Evolutionary conservation across 2,797 vertebrate species (phyloP).

Genomic region (Notamacropus eugenii): DNA sequence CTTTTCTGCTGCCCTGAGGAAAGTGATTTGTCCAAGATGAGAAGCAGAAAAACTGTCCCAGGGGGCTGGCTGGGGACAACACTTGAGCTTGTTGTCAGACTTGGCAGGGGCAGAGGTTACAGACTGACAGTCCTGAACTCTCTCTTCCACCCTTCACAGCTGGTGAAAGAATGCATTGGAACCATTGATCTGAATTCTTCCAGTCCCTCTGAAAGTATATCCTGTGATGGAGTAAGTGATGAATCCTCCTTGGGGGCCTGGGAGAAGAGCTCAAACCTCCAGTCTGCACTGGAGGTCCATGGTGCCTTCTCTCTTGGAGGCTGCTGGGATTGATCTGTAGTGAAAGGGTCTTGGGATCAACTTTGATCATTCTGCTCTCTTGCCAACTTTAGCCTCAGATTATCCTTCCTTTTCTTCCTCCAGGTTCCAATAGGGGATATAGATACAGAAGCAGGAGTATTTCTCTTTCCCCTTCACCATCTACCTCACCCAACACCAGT

Average conservation of each 20-base stretch:
- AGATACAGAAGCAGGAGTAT: not conserved
- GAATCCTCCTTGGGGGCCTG: not conserved
- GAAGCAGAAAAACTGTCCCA: not conserved
- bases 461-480: not conserved
- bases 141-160: constrained; percentile 17
- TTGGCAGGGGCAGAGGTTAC: not conserved
- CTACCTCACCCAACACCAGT: not conserved
- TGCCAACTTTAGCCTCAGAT: not conserved
- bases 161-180: constrained; percentile 44
- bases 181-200: not conserved
- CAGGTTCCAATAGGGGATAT: not conserved
- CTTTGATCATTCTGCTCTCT: not conserved
- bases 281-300: not conserved
- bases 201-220: not conserved
- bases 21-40: not conserved
- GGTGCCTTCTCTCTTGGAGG: not conserved
- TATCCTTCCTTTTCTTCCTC: not conserved
- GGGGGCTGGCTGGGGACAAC: not conserved
- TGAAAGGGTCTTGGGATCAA: not conserved
- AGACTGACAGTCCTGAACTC: not conserved
- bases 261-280: not conserved
- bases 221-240: constrained; percentile 52
- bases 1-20: not conserved
- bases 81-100: not conserved
- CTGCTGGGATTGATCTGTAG: not conserved